These are phyloP conservation scores for Sialis lutaria DNA, from an alignment of 2,888 invertebrate species.

Conservation along the genomic window DNA sequence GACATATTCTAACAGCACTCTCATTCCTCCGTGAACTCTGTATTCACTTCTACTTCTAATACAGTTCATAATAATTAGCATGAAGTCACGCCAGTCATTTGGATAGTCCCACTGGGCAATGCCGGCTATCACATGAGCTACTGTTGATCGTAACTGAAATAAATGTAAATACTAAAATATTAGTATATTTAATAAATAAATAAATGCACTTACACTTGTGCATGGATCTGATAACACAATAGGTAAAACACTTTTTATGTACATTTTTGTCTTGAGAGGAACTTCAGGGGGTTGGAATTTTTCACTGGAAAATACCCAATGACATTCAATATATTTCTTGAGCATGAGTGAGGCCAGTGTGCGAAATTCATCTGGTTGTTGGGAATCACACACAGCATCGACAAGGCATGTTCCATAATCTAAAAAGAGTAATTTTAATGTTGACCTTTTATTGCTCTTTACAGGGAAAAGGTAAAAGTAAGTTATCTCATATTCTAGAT, in stretches of 20 bases:
- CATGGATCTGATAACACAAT: background rate
- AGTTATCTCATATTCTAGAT: no score
- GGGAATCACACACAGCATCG: background rate
- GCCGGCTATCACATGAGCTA: background rate
- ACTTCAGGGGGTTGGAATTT: background rate
- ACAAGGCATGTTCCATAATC: no score
- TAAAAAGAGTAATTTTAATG: no score
- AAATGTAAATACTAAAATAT: background rate
- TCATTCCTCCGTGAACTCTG: background rate
- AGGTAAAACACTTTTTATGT: background rate
- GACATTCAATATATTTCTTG: background rate
- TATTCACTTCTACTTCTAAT: background rate
- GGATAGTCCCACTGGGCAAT: constrained; percentile 1
- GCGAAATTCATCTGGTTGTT: background rate
- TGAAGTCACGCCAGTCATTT: constrained; percentile 1
- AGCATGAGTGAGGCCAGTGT: background rate
- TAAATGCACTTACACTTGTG: background rate
- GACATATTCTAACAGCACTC: background rate
- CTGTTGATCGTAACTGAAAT: background rate
- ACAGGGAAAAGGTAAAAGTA: background rate
- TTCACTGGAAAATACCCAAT: background rate
- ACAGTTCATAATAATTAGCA: background rate
- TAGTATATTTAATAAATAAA: background rate
- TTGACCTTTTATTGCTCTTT: background rate
- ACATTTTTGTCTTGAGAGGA: background rate